phyloP scores from a whole-genome alignment of 2,113 vertebrate species.

The Myxocyprinus asiaticus region DNA sequence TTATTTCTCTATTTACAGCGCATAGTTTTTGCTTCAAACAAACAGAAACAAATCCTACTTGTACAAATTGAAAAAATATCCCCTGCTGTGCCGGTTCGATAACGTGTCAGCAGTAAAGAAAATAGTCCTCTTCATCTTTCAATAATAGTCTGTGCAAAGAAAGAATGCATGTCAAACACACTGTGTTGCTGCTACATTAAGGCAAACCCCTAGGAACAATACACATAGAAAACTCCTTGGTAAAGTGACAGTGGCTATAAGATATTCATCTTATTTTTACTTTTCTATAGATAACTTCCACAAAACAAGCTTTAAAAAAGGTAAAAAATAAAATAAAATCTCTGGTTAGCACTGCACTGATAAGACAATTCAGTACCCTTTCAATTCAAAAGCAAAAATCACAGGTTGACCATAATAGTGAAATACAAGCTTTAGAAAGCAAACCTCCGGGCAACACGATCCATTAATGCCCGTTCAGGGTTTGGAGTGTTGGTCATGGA shows the following conservation, averaged over 20 bases:
- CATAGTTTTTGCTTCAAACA: conserved; percentile 89
- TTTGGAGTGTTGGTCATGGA: conserved; percentile 26
- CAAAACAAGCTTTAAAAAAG: neutral
- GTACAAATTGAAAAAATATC: conserved; percentile 88
- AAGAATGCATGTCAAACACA: conserved; percentile 86
- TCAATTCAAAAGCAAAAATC: conserved; percentile 52
- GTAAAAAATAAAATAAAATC: conserved; percentile 60
- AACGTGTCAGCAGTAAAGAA: conserved; percentile 85
- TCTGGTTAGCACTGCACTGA: conserved; percentile 90
- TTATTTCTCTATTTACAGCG: conserved; percentile 80
- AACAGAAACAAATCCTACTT: conserved; percentile 90
- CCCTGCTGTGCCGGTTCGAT: conserved; percentile 83
- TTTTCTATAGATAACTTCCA: conserved; percentile 43
- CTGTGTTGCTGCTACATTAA: conserved; percentile 98
- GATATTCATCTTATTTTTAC: conserved; percentile 35
- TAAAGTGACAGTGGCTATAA: conserved; percentile 93
- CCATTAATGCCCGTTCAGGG: neutral
- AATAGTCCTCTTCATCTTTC: conserved; percentile 75
- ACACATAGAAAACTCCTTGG: conserved; percentile 79
- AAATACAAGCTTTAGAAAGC: conserved; percentile 57
- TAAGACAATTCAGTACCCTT: conserved; percentile 78
- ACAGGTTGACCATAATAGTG: conserved; percentile 74
- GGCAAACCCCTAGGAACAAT: conserved; percentile 85
- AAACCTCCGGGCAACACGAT: too few species aligned
- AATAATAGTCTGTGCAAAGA: conserved; percentile 91